These are phyloP conservation scores for Erythrocebus patas DNA, from an alignment of 2,113 vertebrate genomes.

Conservation along the genomic window DNA sequence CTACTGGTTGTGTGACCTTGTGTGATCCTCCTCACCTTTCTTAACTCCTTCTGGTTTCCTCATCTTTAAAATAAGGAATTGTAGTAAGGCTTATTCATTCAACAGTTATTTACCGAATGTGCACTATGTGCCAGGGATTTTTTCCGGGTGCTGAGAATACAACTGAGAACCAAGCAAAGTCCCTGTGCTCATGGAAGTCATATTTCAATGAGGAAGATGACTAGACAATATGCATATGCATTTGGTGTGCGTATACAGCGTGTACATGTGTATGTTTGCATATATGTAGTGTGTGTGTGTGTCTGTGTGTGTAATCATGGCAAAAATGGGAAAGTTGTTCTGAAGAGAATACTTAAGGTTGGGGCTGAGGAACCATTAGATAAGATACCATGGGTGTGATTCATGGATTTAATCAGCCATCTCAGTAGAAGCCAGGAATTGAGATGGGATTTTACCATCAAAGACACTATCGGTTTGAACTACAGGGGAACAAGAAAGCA, in stretches of 20 bases:
- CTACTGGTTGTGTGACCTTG: background rate
- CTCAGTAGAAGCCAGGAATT: no score
- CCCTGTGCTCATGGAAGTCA: background rate
- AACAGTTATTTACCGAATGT: background rate
- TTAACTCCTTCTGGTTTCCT: background rate
- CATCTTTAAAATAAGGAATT: background rate
- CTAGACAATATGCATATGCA: background rate
- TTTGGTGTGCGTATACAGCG: background rate
- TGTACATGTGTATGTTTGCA: background rate
- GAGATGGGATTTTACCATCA: no score
- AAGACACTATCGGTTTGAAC: no score
- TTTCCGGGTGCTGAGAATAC: background rate
- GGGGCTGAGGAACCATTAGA: no score
- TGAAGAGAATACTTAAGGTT: no score
- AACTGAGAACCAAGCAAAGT: background rate
- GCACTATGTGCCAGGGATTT: background rate
- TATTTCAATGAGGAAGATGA: background rate
- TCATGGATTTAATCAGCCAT: no score
- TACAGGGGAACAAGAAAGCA: no score
- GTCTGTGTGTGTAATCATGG: background rate
- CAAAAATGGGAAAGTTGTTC: no score
- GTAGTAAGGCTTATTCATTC: background rate
- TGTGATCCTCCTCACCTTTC: background rate
- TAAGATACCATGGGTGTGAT: no score
- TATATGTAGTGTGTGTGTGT: background rate